Conservation (phyloP, 2,888 invertebrate species). For the Noctua fimbriata region DNA sequence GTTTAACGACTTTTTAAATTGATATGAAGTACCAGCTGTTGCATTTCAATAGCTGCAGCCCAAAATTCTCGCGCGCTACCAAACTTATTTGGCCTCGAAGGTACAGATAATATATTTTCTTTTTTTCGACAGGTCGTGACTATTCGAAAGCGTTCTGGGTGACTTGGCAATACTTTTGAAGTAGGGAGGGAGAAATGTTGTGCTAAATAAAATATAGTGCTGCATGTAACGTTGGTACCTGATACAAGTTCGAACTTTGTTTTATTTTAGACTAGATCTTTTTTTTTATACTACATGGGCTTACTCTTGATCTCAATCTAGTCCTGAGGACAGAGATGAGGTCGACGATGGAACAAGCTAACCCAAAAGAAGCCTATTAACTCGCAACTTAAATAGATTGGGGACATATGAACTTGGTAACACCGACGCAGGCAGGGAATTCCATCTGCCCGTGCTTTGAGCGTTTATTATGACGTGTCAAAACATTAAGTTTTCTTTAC, state of each 20-base stretch:
- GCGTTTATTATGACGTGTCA: not conserved
- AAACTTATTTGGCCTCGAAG: constrained; percentile 47
- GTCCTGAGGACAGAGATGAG: no score
- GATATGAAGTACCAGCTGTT: constrained; percentile 57
- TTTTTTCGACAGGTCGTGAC: constrained; percentile 45
- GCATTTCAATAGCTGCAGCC: constrained; percentile 51
- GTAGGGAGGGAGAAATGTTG: constrained; percentile 26
- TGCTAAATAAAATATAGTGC: constrained; percentile 7
- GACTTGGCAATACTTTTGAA: constrained; percentile 48
- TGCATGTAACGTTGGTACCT: not conserved
- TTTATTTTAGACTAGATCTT: not conserved
- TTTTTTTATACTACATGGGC: no score
- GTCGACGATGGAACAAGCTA: no score
- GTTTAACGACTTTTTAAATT: constrained; percentile 59
- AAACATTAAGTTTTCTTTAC: not conserved
- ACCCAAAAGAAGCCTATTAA: no score
- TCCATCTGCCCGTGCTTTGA: not conserved
- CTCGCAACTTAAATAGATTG: no score
- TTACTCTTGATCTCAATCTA: no score
- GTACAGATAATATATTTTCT: constrained; percentile 43
- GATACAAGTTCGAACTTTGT: not conserved
- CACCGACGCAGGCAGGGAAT: no score
- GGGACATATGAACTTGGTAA: no score
- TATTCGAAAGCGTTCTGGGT: constrained; percentile 39
- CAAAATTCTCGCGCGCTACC: constrained; percentile 33